phyloP scores from a whole-genome alignment of 1,140 invertebrate genomes.

The Cecropterus lyciades region DNA sequence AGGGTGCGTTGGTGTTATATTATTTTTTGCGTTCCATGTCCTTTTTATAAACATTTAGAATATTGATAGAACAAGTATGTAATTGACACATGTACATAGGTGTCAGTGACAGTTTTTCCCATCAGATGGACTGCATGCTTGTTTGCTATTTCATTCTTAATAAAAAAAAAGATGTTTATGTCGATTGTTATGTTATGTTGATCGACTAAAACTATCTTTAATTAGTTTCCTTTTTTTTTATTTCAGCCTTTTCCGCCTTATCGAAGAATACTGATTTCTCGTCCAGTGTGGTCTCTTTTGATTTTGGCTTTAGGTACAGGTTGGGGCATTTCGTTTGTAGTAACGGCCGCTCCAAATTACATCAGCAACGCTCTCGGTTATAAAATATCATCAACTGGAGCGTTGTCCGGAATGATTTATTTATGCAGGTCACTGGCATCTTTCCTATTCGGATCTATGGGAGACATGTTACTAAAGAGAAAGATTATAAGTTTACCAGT shows the following conservation, averaged over 20 bases:
- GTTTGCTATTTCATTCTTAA: too few species aligned
- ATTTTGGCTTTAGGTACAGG: constrained; percentile 85
- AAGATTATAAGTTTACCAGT: constrained; percentile 8
- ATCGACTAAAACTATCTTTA: too few species aligned
- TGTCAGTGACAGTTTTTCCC: too few species aligned
- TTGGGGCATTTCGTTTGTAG: constrained; percentile 92
- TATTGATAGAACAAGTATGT: too few species aligned
- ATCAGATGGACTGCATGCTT: too few species aligned
- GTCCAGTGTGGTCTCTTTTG: constrained; percentile 19
- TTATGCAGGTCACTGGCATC: constrained; percentile 16
- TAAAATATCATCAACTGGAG: constrained; percentile 89
- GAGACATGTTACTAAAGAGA: constrained; percentile 12
- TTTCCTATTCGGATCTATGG: neutral
- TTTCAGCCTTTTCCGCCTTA: constrained; percentile 30
- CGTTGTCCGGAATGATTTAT: constrained; percentile 22
- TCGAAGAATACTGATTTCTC: constrained; percentile 1
- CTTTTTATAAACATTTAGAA: too few species aligned
- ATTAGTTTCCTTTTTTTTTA: too few species aligned
- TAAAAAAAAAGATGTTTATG: too few species aligned
- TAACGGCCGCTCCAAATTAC: constrained; percentile 94
- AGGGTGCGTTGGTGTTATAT: too few species aligned
- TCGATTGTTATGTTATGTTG: too few species aligned
- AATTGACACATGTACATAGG: too few species aligned
- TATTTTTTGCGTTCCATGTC: too few species aligned
- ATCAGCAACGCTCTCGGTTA: constrained; percentile 92